These are phyloP conservation scores for Drosophila virilis DNA, from an alignment of 1,140 invertebrate species.

Conservation along the genomic window DNA sequence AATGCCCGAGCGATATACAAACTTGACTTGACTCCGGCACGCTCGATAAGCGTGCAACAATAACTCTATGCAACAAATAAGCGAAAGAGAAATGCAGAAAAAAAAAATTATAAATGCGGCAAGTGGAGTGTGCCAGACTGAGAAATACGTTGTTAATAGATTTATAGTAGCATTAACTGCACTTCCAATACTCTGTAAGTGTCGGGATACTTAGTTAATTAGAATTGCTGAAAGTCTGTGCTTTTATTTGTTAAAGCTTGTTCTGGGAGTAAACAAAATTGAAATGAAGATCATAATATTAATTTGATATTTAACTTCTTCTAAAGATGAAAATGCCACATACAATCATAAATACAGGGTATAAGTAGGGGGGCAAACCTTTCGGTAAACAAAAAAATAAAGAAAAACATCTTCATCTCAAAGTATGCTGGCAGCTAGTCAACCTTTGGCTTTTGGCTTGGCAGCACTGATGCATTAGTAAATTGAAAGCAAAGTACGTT, in stretches of 20 bases:
- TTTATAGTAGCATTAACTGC: background rate
- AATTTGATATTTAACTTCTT: too few species aligned
- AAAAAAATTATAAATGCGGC: background rate
- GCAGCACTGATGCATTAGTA: constrained; percentile 70
- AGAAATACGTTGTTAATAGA: background rate
- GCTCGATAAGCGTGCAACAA: constrained; percentile 47
- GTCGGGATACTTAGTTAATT: background rate
- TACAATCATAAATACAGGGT: constrained; percentile 15
- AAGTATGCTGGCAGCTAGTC: constrained; percentile 46
- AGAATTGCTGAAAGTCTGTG: too few species aligned
- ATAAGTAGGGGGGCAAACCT: background rate
- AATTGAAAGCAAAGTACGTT: constrained; percentile 73
- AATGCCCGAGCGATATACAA: constrained; percentile 30
- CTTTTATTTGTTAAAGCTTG: too few species aligned
- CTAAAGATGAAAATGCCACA: too few species aligned
- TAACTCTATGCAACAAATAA: constrained; percentile 20
- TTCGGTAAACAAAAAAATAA: background rate
- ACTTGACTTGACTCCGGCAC: constrained; percentile 17
- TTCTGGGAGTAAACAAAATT: too few species aligned
- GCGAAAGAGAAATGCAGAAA: background rate
- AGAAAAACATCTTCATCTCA: constrained; percentile 37
- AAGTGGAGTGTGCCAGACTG: background rate
- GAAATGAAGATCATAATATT: too few species aligned
- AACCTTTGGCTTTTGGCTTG: constrained; percentile 55
- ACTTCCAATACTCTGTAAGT: background rate